phyloP scores from a whole-genome alignment of 2,888 invertebrate species.

The Cenopis cana region DNA sequence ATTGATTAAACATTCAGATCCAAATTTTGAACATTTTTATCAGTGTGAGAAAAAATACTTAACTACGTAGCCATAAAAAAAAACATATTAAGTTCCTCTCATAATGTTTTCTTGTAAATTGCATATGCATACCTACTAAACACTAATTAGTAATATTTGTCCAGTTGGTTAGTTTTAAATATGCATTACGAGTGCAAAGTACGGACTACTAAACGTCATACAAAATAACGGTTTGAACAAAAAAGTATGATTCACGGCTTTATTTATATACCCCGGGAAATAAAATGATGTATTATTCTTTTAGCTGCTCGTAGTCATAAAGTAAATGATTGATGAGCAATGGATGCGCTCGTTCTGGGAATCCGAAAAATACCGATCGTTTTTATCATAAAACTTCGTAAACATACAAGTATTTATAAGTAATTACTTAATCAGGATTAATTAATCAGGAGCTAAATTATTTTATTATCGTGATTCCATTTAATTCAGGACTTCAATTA shows the following conservation, averaged over 20 bases:
- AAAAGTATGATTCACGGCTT: not conserved
- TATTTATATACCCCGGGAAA: conserved; percentile 11
- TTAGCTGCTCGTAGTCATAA: conserved; percentile 11
- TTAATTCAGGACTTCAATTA: too few relatives aligned
- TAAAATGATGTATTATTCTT: conserved; percentile 31
- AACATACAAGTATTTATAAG: not conserved
- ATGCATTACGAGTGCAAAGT: too few relatives aligned
- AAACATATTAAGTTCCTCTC: too few relatives aligned
- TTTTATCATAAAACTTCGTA: not conserved
- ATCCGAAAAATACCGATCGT: not conserved
- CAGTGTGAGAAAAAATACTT: too few relatives aligned
- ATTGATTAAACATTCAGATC: not conserved
- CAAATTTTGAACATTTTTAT: not conserved
- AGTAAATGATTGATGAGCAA: conserved; percentile 28
- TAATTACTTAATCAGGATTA: too few relatives aligned
- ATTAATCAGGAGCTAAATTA: not conserved
- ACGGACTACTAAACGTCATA: not conserved
- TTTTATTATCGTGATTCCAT: not conserved
- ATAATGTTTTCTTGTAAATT: too few relatives aligned
- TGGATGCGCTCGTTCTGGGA: not conserved
- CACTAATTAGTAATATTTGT: too few relatives aligned
- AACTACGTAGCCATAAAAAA: too few relatives aligned
- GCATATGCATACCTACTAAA: too few relatives aligned
- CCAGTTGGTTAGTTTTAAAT: too few relatives aligned
- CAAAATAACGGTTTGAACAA: not conserved